These are phyloP conservation scores for Phyllopteryx taeniolatus DNA, from an alignment of 2,113 vertebrate genomes.

Conservation along the genomic window DNA sequence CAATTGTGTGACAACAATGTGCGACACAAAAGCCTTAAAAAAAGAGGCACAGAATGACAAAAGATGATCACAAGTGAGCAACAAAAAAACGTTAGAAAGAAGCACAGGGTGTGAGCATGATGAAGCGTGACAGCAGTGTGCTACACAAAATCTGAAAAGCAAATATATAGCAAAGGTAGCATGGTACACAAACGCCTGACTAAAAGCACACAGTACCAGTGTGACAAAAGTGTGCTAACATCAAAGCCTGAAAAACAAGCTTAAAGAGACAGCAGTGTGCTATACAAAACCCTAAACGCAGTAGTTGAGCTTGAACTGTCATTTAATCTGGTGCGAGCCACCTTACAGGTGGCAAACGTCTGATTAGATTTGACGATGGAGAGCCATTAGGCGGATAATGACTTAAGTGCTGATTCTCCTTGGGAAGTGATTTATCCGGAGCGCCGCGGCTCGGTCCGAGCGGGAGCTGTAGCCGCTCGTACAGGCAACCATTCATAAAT, in stretches of 20 bases:
- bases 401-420: constrained; percentile 63
- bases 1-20: no score
- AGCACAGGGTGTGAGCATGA: no score
- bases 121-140: no score
- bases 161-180: no score
- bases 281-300: constrained; percentile 33
- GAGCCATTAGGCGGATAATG: constrained; percentile 63
- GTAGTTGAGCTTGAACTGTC: constrained; percentile 50
- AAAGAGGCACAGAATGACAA: no score
- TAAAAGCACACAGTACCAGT: no score
- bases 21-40: no score
- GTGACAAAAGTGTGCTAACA: neutral
- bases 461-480: constrained; percentile 21
- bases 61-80: no score
- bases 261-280: neutral
- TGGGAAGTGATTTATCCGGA: constrained; percentile 65
- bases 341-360: constrained; percentile 52
- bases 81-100: no score
- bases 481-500: constrained; percentile 38
- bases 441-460: constrained; percentile 33
- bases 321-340: constrained; percentile 59
- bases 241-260: neutral
- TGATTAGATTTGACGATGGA: constrained; percentile 66
- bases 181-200: no score
- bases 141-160: no score